These are phyloP conservation scores for Philaethria dido DNA, from an alignment of 2,888 invertebrate genomes.

Conservation along the genomic window DNA sequence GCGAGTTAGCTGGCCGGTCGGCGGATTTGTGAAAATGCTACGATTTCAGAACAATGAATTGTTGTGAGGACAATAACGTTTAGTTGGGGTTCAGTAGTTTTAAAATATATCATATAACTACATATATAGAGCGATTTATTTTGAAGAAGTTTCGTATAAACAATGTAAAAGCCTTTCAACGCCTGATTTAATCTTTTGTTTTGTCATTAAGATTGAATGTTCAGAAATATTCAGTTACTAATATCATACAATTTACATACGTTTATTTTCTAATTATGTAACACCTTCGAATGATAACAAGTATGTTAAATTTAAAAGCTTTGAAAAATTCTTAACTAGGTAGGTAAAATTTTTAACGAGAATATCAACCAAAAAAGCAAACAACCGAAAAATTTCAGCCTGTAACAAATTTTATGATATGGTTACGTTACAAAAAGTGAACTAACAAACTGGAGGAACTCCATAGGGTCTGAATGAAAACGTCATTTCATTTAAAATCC, in stretches of 20 bases:
- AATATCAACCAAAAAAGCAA: no score
- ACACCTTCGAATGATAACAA: no score
- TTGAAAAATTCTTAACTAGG: no score
- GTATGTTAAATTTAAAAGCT: no score
- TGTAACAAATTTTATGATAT: no score
- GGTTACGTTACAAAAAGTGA: not conserved
- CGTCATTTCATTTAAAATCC: slow-evolving; percentile 15
- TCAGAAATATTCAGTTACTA: no score
- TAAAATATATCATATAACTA: slow-evolving; percentile 23
- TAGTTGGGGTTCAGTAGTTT: slow-evolving; percentile 12
- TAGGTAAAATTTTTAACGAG: no score
- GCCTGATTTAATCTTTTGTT: not conserved
- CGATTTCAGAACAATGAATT: slow-evolving; percentile 40
- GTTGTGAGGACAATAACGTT: slow-evolving; percentile 35
- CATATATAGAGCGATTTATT: not conserved
- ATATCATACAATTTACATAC: no score
- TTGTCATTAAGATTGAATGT: not conserved
- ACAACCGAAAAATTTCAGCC: no score
- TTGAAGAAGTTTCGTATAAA: not conserved
- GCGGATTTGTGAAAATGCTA: slow-evolving; percentile 31
- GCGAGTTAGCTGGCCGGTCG: slow-evolving; percentile 23
- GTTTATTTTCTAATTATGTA: no score
- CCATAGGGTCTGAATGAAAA: not conserved
- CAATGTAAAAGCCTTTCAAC: not conserved
- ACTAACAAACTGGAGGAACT: not conserved